Evolutionary conservation across 2,113 vertebrate species (phyloP).

Genomic region (Gymnogyps californianus): DNA sequence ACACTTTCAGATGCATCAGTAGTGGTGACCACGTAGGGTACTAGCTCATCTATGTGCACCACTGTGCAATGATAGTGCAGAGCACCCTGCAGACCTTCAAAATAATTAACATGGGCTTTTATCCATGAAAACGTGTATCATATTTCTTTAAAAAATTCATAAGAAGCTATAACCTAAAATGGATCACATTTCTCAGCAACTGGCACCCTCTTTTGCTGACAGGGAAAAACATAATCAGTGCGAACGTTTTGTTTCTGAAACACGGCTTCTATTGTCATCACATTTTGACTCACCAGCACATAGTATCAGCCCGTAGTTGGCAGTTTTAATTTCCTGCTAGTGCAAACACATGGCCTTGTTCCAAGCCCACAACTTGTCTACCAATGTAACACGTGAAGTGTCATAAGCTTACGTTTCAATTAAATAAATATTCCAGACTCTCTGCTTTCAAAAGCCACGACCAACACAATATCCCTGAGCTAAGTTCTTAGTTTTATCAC

Average conservation of each 20-base stretch:
- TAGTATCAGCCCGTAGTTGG: background rate
- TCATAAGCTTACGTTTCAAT: background rate
- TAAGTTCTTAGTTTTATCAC: background rate
- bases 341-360: background rate
- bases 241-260: background rate
- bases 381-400: background rate
- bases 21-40: background rate
- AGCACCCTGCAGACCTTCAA: background rate
- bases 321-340: background rate
- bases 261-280: constrained; percentile 4
- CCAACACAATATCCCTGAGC: background rate
- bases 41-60: background rate
- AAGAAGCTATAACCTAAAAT: background rate
- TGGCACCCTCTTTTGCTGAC: background rate
- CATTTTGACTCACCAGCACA: constrained; percentile 2
- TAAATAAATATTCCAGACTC: background rate
- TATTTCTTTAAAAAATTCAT: background rate
- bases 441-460: background rate
- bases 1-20: background rate
- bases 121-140: background rate
- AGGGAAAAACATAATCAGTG: background rate
- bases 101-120: background rate
- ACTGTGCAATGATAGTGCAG: fast-evolving
- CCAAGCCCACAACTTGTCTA: background rate
- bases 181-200: background rate